Percentiles rank a stretch among this genome's conserved stretches.
Conservation (phyloP, 2,888 invertebrate genomes). For the Carpatolechia fugitivella region DNA sequence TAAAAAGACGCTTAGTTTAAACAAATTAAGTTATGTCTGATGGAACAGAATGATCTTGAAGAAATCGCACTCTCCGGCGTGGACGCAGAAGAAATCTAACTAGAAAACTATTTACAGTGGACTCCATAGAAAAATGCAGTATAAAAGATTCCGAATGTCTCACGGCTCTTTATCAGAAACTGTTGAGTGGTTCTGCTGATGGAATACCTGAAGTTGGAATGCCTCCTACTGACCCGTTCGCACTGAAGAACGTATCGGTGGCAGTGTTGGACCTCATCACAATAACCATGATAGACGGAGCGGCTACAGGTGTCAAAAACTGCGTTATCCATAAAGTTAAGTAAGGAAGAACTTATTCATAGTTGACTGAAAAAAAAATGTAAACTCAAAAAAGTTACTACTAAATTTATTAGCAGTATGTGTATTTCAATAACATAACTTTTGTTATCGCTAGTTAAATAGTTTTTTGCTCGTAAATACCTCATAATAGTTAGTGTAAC, state of each 20-base stretch:
- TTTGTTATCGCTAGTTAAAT: too few species aligned
- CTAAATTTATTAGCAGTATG: too few species aligned
- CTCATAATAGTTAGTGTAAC: too few species aligned
- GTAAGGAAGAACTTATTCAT: neutral
- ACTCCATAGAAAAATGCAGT: constrained; percentile 1
- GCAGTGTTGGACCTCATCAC: neutral
- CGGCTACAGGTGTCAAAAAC: neutral
- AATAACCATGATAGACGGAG: neutral
- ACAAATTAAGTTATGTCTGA: too few species aligned
- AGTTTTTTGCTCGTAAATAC: too few species aligned
- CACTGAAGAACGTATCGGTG: neutral
- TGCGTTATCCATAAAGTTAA: neutral
- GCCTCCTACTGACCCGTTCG: neutral
- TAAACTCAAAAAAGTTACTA: too few species aligned
- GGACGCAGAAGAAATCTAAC: too few species aligned
- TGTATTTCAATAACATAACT: too few species aligned
- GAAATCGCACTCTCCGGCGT: too few species aligned
- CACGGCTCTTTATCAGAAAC: neutral
- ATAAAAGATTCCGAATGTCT: neutral
- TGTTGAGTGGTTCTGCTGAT: neutral
- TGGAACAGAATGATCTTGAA: too few species aligned
- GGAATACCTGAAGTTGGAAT: constrained; percentile 1
- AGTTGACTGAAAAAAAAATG: too few species aligned
- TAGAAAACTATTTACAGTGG: neutral
- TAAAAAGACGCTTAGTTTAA: too few species aligned